Evolutionary conservation across 2,888 invertebrate species (phyloP), one percentile per base, ranked within the genome.

Genomic region (Drosophila fungiperda): DNA sequence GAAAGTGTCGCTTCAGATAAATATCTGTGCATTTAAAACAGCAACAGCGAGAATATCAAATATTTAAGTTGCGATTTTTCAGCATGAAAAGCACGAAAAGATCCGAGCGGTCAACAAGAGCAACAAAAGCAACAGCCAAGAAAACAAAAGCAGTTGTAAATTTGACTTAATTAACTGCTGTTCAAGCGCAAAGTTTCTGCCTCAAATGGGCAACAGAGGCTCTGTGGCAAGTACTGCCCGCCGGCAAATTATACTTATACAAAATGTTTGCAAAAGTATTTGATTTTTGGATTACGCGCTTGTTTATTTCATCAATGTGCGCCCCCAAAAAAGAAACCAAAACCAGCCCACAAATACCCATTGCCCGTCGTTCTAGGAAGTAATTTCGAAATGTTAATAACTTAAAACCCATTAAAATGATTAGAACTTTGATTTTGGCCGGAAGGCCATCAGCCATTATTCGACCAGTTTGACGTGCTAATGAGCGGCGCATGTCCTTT

Each of bases 111-210:
- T 76, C 82, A 69, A 65, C 73, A 50, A 42, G 49, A 65, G 52
- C 69, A 86, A 26, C 26, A 29, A 61, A 65, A 80, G 15, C 65
- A 73, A 53, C 49, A 57, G 20, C 62, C 38, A 40, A 33, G 60
- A 23, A 29, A 53, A 35, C 50, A 62, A 32, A 57, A 58, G 38
- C 57, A 57, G 35, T 53, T 57, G 38, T 64, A 73, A 88, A 87
- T 84, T 89, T 90, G 82, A 87, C 87, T 89, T 90, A 87, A 87
- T 87, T 90, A 87, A 87, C 87, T 88, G 83, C 78, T 82, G 78
- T 86, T 86, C 72, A 77, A 77, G 77, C 88, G 74, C 76, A 89
- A 87, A 87, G 29, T 55, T 55, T 89, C 64, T 38, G 58, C 55
- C 74, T 40, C 65, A 62, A 69, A 66, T 62, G 60, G 49, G 66